These are phyloP conservation scores for Sebastes hubbsi DNA, from an alignment of 2,797 vertebrate species.

Conservation along the genomic window DNA sequence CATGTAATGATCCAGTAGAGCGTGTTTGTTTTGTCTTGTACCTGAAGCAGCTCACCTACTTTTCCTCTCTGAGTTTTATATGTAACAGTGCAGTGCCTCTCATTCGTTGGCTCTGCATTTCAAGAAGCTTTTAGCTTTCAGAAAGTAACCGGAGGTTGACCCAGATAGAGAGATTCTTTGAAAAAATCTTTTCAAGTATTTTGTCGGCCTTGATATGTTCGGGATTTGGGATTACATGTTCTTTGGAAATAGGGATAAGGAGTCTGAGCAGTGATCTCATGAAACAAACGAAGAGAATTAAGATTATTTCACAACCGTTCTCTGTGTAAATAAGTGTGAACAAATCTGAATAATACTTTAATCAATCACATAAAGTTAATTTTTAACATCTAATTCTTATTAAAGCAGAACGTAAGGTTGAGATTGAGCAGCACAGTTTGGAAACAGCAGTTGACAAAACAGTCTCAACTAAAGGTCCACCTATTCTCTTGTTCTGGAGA, in stretches of 20 bases:
- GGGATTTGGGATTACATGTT: conserved; percentile 38
- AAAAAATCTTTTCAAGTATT: conserved; percentile 25
- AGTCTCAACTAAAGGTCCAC: not conserved
- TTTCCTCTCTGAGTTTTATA: not conserved
- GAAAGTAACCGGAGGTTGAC: conserved; percentile 43
- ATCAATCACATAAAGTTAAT: not conserved
- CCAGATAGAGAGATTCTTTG: conserved; percentile 39
- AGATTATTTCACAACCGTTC: conserved; percentile 22
- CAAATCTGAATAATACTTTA: not conserved
- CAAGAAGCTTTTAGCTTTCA: conserved; percentile 41
- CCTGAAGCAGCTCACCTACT: conserved; percentile 7
- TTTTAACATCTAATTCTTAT: not conserved
- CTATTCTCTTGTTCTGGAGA: not conserved
- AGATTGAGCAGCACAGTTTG: not conserved
- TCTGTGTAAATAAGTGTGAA: not conserved
- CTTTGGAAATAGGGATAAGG: conserved; percentile 17
- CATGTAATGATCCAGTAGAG: not conserved
- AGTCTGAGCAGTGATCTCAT: conserved; percentile 18
- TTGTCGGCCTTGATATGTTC: conserved; percentile 8
- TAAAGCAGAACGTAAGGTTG: not conserved
- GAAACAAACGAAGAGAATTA: conserved; percentile 15
- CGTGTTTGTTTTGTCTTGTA: not conserved
- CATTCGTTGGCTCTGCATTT: not conserved
- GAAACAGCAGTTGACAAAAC: not conserved
- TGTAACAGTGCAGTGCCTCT: not conserved